phyloP scores from a whole-genome alignment of 92 coral and sea anemone genomes.

The Palythoa grandiflora region DNA sequence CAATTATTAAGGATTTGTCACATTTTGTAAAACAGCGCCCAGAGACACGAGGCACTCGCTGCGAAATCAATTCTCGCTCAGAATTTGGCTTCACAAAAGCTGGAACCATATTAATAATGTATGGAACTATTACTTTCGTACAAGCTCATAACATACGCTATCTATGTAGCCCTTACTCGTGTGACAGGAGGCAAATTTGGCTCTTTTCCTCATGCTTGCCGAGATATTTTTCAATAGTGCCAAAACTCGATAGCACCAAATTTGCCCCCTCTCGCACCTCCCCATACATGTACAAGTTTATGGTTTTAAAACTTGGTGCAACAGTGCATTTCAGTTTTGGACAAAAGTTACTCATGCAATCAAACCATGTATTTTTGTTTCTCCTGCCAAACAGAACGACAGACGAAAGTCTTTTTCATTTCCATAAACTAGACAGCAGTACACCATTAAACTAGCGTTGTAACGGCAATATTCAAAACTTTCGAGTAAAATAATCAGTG shows the following conservation, averaged over 20 bases:
- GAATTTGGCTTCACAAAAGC: conserved; percentile 14
- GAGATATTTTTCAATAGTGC: not conserved
- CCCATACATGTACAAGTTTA: not conserved
- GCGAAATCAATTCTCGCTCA: conserved; percentile 44
- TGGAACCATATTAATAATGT: not conserved
- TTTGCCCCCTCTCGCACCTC: not conserved
- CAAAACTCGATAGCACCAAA: not conserved
- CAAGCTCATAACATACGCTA: not conserved
- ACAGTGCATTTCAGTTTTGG: no score
- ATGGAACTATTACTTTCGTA: not conserved
- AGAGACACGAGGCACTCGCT: conserved; percentile 51
- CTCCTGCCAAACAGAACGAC: not conserved
- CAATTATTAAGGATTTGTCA: not conserved
- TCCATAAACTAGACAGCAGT: not conserved
- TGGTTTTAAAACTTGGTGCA: no score
- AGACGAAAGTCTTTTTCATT: not conserved
- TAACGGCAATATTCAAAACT: not conserved
- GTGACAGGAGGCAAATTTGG: not conserved
- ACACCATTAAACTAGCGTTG: not conserved
- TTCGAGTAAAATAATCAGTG: not conserved
- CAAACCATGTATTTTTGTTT: no score
- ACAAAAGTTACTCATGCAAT: no score
- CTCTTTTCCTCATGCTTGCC: not conserved
- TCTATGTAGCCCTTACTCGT: not conserved
- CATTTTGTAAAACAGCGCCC: conserved; percentile 8